These are phyloP conservation scores for Rhea americana DNA, from an alignment of 2,113 vertebrate species.

Conservation along the genomic window DNA sequence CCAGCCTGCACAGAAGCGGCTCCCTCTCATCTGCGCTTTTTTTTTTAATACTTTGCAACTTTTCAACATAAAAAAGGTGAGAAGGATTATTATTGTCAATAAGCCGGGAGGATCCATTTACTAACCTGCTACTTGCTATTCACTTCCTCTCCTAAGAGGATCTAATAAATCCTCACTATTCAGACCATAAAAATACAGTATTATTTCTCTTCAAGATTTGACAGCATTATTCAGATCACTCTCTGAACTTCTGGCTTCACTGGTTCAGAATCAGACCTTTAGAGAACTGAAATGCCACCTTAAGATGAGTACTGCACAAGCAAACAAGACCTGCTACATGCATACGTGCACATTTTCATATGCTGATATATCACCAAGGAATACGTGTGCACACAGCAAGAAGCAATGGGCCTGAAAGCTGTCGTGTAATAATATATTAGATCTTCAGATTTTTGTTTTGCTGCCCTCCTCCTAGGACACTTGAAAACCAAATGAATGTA, in stretches of 20 bases:
- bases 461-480: neutral
- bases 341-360: accelerated
- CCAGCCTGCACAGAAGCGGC: neutral
- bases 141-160: neutral
- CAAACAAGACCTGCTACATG: accelerated
- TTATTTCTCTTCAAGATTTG: neutral
- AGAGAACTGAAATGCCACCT: neutral
- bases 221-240: neutral
- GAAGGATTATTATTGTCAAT: neutral
- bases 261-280: neutral
- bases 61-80: too few species aligned
- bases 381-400: accelerated
- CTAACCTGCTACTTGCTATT: neutral
- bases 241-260: neutral
- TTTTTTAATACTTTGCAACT: neutral
- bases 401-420: neutral
- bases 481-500: neutral
- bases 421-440: accelerated
- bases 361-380: neutral
- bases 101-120: too few species aligned
- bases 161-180: neutral
- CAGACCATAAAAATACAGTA: accelerated
- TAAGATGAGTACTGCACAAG: neutral
- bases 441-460: neutral
- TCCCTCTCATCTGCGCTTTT: neutral